Evolutionary conservation across 2,113 vertebrate species (phyloP).

Genomic region (Cryptotis parvus): DNA sequence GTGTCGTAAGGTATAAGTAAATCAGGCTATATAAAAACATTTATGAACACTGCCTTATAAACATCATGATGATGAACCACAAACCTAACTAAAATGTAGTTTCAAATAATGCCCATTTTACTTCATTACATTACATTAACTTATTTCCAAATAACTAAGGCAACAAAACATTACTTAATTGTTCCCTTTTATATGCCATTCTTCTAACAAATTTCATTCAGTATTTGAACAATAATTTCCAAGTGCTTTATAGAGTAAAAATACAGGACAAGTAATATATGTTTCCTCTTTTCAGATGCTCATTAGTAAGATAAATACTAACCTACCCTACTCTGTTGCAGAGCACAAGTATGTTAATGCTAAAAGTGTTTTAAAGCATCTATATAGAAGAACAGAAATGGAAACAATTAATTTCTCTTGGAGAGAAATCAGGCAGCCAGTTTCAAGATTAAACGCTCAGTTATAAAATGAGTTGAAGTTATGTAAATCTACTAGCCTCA

Average conservation of each 20-base stretch:
- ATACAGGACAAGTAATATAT: not conserved
- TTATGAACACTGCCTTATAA: constrained; percentile 4
- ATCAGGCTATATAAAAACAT: not conserved
- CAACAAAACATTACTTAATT: constrained; percentile 44
- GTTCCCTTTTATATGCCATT: constrained; percentile 25
- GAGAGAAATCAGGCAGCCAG: not conserved
- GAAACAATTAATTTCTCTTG: not conserved
- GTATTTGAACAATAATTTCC: constrained; percentile 34
- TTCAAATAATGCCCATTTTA: constrained; percentile 21
- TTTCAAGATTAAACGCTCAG: constrained; percentile 12
- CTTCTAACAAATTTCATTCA: constrained; percentile 41
- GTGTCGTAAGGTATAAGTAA: not conserved
- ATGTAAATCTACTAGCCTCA: not conserved
- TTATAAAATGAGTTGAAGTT: not conserved
- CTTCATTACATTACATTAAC: constrained; percentile 28
- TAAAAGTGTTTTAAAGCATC: not conserved
- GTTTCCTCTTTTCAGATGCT: constrained; percentile 6
- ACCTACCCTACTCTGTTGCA: not conserved
- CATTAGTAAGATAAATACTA: constrained; percentile 8
- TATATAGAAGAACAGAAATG: not conserved
- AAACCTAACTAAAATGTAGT: constrained; percentile 16
- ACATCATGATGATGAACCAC: constrained; percentile 20
- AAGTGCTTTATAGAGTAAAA: constrained; percentile 21
- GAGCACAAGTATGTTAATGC: not conserved
- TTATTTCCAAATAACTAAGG: constrained; percentile 22